These are phyloP conservation scores for Siniperca undulata DNA, from an alignment of 2,797 vertebrate genomes.

Conservation along the genomic window DNA sequence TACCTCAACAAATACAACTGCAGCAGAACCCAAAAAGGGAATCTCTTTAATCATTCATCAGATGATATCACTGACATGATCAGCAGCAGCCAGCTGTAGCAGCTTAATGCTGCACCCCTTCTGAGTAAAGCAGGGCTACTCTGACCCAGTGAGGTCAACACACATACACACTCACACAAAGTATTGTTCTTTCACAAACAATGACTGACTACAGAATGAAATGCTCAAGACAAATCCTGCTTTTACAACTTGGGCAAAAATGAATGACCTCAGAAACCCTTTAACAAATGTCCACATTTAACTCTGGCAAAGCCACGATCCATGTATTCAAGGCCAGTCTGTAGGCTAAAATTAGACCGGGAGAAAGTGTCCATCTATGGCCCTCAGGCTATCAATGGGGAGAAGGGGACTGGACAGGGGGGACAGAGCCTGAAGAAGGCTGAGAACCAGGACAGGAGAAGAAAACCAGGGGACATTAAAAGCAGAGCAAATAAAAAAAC, in stretches of 20 bases:
- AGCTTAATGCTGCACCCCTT: conserved; percentile 20
- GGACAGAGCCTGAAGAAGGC: neutral
- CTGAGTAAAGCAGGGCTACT: conserved; percentile 7
- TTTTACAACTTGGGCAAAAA: conserved; percentile 45
- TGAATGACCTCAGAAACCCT: conserved; percentile 33
- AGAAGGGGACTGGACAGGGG: neutral
- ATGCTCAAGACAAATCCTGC: conserved; percentile 37
- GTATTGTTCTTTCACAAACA: conserved; percentile 49
- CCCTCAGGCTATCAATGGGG: conserved; percentile 1
- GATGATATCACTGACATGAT: conserved; percentile 45
- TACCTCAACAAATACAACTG: neutral
- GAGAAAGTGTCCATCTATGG: conserved; percentile 61
- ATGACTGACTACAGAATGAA: conserved; percentile 34
- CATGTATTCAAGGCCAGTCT: conserved; percentile 19
- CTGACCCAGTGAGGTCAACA: conserved; percentile 37
- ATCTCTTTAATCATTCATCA: conserved; percentile 21
- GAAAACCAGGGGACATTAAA: neutral
- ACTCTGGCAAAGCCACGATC: conserved; percentile 37
- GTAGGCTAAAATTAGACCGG: conserved; percentile 62
- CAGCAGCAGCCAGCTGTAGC: conserved; percentile 15
- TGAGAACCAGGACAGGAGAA: neutral
- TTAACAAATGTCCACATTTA: conserved; percentile 53
- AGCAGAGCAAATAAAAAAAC: conserved; percentile 9
- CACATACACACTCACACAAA: conserved; percentile 23
- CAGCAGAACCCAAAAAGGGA: conserved; percentile 11